These are phyloP conservation scores for Okapia johnstoni DNA, from an alignment of 2,113 vertebrate genomes.

Conservation along the genomic window DNA sequence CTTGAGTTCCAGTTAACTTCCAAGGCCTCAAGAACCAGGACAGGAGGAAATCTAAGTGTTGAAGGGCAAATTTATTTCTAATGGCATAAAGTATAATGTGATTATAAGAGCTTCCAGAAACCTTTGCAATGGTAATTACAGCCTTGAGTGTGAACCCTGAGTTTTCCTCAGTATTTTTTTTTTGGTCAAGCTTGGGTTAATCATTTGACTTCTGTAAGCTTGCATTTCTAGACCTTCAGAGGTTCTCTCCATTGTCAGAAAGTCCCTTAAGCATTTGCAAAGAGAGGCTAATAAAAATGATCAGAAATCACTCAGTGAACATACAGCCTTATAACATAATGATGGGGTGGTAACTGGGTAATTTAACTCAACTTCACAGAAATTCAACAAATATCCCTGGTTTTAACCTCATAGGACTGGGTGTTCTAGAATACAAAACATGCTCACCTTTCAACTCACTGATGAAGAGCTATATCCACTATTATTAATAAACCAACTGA, in stretches of 20 bases:
- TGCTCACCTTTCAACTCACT: background rate
- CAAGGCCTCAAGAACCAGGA: background rate
- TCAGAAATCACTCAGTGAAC: constrained; percentile 9
- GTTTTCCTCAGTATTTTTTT: background rate
- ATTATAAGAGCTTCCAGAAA: background rate
- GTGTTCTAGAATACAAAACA: constrained; percentile 2
- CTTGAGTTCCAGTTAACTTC: background rate
- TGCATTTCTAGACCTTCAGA: background rate
- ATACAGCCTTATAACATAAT: background rate
- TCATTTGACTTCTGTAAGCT: background rate
- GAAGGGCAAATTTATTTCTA: background rate
- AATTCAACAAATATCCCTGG: background rate
- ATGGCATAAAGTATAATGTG: background rate
- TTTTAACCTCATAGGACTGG: too few relatives aligned
- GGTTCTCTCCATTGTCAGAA: background rate
- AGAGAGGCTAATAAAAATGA: constrained; percentile 21
- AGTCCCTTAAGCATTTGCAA: background rate
- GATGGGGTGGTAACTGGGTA: background rate
- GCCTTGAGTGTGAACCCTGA: background rate
- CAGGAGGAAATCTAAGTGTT: background rate
- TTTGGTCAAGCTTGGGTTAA: background rate
- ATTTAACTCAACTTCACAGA: background rate
- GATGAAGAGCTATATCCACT: background rate
- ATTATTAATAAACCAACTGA: background rate
- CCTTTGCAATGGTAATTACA: background rate